Evolutionary conservation across 2,797 vertebrate species (phyloP).

Genomic region (Hylomyscus alleni): DNA sequence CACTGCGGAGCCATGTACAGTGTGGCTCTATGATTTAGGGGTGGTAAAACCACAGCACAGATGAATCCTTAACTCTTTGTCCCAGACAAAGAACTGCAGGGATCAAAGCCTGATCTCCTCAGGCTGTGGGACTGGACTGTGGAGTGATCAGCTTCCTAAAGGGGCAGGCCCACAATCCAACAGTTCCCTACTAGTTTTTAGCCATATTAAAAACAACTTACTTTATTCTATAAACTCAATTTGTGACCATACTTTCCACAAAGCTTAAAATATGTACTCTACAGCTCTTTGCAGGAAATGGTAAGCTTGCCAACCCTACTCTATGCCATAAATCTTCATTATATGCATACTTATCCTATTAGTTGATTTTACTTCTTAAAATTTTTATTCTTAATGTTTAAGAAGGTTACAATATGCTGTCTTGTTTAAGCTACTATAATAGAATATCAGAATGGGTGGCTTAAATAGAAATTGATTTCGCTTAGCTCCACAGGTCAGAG

Average conservation of each 20-base stretch:
- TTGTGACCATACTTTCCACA: background rate
- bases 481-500: background rate
- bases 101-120: background rate
- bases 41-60: background rate
- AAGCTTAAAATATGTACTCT: conserved; percentile 37
- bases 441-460: background rate
- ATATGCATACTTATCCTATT: background rate
- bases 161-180: background rate
- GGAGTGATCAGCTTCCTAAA: background rate
- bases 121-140: background rate
- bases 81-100: background rate
- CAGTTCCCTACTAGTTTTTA: background rate
- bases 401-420: background rate
- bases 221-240: background rate
- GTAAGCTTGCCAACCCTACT: background rate
- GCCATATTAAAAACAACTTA: background rate
- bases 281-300: background rate
- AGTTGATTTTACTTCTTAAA: background rate
- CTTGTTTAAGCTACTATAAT: background rate
- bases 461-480: background rate
- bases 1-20: background rate
- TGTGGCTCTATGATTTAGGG: background rate
- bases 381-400: background rate
- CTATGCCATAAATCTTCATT: background rate
- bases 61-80: background rate